Conservation (phyloP, 2,888 invertebrate genomes). For the Habrosyne pyritoides region DNA sequence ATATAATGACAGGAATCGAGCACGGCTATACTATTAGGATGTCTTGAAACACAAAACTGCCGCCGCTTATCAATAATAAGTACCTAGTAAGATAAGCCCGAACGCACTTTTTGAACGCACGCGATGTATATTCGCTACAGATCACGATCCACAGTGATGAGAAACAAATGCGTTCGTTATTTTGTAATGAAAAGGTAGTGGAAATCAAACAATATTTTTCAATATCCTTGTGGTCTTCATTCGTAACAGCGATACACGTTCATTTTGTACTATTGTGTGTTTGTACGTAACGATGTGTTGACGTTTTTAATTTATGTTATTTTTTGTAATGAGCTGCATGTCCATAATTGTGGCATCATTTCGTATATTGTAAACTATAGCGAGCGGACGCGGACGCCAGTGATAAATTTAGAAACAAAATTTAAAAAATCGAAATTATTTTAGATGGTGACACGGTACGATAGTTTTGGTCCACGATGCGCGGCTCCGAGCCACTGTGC, state of each 20-base stretch:
- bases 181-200: conserved; percentile 68
- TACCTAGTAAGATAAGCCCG: conserved; percentile 61
- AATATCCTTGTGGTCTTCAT: conserved; percentile 83
- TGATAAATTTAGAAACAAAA: conserved; percentile 81
- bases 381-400: conserved; percentile 78
- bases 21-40: conserved; percentile 80
- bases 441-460: conserved; percentile 53
- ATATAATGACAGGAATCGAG: conserved; percentile 70
- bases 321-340: conserved; percentile 65
- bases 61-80: conserved; percentile 70
- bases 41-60: conserved; percentile 76
- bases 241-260: conserved; percentile 79
- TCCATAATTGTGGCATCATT: conserved; percentile 62
- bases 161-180: conserved; percentile 57
- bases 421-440: conserved; percentile 78
- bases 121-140: conserved; percentile 20
- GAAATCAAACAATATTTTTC: conserved; percentile 60
- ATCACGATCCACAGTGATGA: conserved; percentile 25
- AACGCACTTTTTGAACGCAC: conserved; percentile 46
- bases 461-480: conserved; percentile 36
- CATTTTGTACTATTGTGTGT: conserved; percentile 64
- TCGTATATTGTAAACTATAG: conserved; percentile 78
- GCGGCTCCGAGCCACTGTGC: conserved; percentile 18
- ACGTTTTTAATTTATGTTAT: conserved; percentile 40
- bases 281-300: conserved; percentile 46